Percentiles rank a stretch among this genome's conserved stretches.
Conservation (phyloP, 2,888 invertebrate species). For the Xanthia icteritia region DNA sequence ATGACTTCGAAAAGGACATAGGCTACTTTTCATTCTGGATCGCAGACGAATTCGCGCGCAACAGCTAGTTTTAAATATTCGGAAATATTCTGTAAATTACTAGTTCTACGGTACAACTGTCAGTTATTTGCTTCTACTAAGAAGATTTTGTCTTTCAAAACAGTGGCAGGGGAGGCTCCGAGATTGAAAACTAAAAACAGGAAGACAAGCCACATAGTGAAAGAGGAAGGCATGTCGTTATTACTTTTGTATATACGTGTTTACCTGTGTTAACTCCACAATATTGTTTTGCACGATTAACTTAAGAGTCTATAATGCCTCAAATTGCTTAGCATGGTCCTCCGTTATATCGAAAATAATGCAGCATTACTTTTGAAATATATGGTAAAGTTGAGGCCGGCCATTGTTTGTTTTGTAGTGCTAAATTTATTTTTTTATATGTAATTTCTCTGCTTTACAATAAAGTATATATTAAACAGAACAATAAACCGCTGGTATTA, state of each 20-base stretch:
- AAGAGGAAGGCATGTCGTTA: constrained; percentile 81
- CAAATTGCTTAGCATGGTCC: too few species aligned
- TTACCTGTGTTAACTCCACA: constrained; percentile 60
- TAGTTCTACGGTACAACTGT: neutral
- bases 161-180: constrained; percentile 78
- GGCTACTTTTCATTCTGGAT: too few species aligned
- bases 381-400: too few species aligned
- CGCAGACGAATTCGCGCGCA: too few species aligned
- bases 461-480: too few species aligned
- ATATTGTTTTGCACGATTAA: constrained; percentile 53
- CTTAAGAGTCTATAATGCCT: too few species aligned
- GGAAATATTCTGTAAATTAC: neutral
- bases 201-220: constrained; percentile 67
- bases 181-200: constrained; percentile 71
- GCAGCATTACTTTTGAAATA: constrained; percentile 22
- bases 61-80: neutral
- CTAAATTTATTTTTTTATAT: too few species aligned
- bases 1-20: too few species aligned
- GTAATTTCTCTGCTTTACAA: too few species aligned
- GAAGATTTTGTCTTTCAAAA: constrained; percentile 69
- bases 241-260: constrained; percentile 60
- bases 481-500: too few species aligned
- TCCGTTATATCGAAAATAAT: too few species aligned
- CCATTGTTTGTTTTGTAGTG: too few species aligned
- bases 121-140: constrained; percentile 26